Evolutionary conservation across 92 coral and sea anemone species (phyloP).

Genomic region (Ricordea florida): DNA sequence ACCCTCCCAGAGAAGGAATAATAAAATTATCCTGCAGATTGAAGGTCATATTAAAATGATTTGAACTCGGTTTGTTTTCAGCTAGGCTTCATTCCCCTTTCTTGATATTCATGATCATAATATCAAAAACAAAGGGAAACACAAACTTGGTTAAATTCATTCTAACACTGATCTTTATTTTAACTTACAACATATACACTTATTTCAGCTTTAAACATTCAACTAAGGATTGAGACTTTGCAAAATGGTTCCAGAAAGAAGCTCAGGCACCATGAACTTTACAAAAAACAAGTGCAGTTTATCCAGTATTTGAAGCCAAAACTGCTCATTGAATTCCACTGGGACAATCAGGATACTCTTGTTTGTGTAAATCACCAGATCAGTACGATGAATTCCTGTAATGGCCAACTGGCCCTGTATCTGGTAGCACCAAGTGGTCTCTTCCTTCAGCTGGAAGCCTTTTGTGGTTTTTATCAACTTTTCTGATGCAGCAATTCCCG

Average conservation of each 20-base stretch:
- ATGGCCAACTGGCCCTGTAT: conserved; percentile 48
- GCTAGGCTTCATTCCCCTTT: conserved; percentile 1
- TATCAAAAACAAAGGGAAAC: conserved; percentile 3
- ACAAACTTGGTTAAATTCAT: conserved; percentile 6
- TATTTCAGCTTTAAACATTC: conserved; percentile 8
- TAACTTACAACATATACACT: not conserved
- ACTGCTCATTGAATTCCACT: conserved; percentile 45
- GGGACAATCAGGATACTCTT: conserved; percentile 52
- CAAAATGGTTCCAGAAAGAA: conserved; percentile 23
- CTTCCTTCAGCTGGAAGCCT: conserved; percentile 15
- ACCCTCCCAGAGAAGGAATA: not conserved
- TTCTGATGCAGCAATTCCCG: conserved; percentile 48
- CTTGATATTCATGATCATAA: not conserved
- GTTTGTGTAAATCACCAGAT: conserved; percentile 59
- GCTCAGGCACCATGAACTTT: conserved; percentile 51
- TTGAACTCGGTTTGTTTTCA: not conserved
- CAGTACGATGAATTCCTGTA: conserved; percentile 14
- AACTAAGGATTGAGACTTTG: conserved; percentile 35
- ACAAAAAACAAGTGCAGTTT: conserved; percentile 48
- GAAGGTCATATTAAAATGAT: conserved; percentile 4
- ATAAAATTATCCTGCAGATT: not conserved
- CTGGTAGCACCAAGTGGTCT: conserved; percentile 35
- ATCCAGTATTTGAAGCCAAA: conserved; percentile 38
- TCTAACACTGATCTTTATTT: not conserved
- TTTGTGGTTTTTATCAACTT: conserved; percentile 33